These are phyloP conservation scores for Cacatua alba DNA, from an alignment of 2,113 vertebrate species.

Conservation along the genomic window DNA sequence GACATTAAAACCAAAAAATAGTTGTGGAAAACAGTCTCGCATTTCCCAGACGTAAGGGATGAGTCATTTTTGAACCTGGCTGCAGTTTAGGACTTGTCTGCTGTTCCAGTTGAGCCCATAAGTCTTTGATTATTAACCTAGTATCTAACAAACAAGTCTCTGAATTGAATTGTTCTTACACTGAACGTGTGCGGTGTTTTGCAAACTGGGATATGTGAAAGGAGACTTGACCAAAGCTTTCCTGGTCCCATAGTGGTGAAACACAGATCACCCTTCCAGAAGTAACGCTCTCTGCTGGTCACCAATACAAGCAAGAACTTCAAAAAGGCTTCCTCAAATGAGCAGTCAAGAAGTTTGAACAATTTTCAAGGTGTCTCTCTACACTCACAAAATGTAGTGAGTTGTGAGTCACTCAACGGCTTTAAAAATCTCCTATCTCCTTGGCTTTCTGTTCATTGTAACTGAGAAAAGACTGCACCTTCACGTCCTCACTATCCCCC, in stretches of 20 bases:
- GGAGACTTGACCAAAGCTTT: background rate
- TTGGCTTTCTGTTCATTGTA: background rate
- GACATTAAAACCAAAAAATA: background rate
- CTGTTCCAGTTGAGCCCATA: background rate
- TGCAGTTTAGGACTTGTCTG: background rate
- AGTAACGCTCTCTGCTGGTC: background rate
- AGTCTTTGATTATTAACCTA: background rate
- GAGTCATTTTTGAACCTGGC: background rate
- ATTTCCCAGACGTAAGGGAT: background rate
- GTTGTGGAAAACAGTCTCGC: background rate
- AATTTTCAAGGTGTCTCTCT: background rate
- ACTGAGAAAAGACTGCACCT: background rate
- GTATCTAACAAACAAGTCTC: background rate
- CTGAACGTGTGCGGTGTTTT: background rate
- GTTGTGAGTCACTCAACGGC: background rate
- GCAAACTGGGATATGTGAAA: background rate
- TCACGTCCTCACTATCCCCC: background rate
- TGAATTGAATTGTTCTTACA: background rate
- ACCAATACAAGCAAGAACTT: background rate
- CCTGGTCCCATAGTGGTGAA: background rate
- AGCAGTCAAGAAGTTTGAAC: background rate
- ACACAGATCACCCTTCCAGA: background rate
- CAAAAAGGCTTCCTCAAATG: background rate
- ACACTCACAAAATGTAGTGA: background rate
- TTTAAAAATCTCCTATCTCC: background rate